Evolutionary conservation across 2,888 invertebrate genomes (phyloP), one percentile per base, ranked within the genome.

Genomic region (Ochropleura leucogaster): DNA sequence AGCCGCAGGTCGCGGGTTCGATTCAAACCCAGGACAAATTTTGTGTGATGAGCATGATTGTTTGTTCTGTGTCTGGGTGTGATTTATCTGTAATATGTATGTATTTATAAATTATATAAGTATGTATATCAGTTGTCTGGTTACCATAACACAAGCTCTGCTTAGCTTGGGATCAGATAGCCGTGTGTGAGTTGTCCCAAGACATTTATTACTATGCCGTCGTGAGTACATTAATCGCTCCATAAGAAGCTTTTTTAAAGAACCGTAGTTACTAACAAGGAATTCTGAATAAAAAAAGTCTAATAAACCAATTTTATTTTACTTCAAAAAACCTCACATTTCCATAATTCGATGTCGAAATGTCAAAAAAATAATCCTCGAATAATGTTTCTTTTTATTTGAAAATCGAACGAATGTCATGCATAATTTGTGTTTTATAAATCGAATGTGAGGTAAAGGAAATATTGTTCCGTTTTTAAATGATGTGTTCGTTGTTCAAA

Each of bases 401-500:
- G 10, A 49, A 64, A 78, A 74, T 68, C 47, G 47, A 74, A 8
- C 30, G 14, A 67, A 78, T 47, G 51, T 67, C 63, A 74, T n/a
- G 46, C 47, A 59, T 64, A 64, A 72, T 66, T 77, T 62, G 40
- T 63, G 20, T 79, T 79, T 64, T 57, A 30, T 42, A 42, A 73
- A 63, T 63, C 30, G n/a, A 73, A 71, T 79, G 40, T 62, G 66
- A 63, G 14, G 57, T 42, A 53, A 67, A 67, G 10, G n/a, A 73
- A 78, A 63, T 42, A 62, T 79, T 57, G 18, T 63, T 57, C 14
- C 9, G 9, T 51, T 78, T 76, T 76, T 55, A 64, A 78, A 64
- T 10, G 40, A 20, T 42, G 42, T 40, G 49, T 51, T 44, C 5
- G 60, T 44, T 64, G n/a, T 64, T 57, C 49, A 16, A 57, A 46